phyloP scores from a whole-genome alignment of 2,888 invertebrate species.

The Chouioia cunea region DNA sequence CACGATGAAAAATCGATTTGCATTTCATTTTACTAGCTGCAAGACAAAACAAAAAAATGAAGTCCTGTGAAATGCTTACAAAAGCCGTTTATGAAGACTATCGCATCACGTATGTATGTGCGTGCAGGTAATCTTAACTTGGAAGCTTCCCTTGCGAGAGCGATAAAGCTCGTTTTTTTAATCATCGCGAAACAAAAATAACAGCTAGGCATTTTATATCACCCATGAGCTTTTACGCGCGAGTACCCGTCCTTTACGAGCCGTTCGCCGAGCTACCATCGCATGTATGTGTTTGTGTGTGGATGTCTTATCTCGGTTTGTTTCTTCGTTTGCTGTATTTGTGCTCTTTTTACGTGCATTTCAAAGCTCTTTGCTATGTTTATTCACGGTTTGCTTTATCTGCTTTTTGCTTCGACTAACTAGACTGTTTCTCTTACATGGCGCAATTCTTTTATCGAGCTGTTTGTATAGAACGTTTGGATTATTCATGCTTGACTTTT shows the following conservation, averaged over 20 bases:
- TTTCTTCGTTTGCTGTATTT: constrained; percentile 10
- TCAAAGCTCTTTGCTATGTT: not conserved
- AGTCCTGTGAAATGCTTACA: not conserved
- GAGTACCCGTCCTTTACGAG: not conserved
- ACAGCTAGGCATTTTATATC: not conserved
- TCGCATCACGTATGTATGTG: constrained; percentile 12
- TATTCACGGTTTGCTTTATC: not conserved
- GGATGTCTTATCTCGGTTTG: constrained; percentile 22
- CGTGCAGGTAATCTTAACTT: constrained; percentile 40
- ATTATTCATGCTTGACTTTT: too few relatives aligned
- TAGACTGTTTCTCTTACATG: too few relatives aligned
- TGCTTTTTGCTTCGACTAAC: not conserved
- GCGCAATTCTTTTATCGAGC: too few relatives aligned
- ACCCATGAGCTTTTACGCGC: not conserved
- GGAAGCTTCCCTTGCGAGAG: not conserved
- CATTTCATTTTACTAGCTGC: too few relatives aligned
- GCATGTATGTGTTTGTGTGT: not conserved
- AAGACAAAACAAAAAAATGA: too few relatives aligned
- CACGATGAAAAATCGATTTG: too few relatives aligned
- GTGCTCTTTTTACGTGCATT: not conserved
- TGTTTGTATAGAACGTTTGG: too few relatives aligned
- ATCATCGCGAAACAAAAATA: constrained; percentile 33
- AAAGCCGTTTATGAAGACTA: constrained; percentile 19
- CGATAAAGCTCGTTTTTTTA: constrained; percentile 42
- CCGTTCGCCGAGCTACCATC: not conserved